Percentiles rank a stretch among this genome's conserved stretches.
Conservation (phyloP, 2,888 invertebrate species). For the Coleophora deauratella region DNA sequence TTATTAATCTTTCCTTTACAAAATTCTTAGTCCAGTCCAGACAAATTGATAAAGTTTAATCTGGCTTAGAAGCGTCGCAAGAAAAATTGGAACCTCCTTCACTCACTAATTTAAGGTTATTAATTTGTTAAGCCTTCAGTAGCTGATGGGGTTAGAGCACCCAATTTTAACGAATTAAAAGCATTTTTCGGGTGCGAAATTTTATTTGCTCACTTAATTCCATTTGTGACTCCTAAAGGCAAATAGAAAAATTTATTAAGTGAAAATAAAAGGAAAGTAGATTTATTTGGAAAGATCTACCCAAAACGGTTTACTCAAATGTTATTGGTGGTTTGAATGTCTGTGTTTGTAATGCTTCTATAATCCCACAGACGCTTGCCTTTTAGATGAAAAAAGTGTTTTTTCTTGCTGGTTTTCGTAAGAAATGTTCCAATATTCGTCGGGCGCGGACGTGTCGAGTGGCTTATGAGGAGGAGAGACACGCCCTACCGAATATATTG, state of each 20-base stretch:
- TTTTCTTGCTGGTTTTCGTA: constrained; percentile 6
- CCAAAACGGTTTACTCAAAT: too few species aligned
- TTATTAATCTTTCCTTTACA: background rate
- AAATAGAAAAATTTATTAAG: too few species aligned
- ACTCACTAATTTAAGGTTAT: constrained; percentile 7
- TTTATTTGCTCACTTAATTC: too few species aligned
- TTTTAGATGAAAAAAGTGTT: constrained; percentile 4
- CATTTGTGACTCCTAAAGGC: too few species aligned
- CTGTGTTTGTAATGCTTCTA: background rate
- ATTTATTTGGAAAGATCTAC: too few species aligned
- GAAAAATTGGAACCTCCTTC: constrained; percentile 2
- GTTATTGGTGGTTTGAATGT: too few species aligned
- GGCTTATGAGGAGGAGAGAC: constrained; percentile 22
- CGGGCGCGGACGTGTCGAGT: constrained; percentile 13
- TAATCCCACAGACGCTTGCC: constrained; percentile 5
- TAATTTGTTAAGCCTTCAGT: constrained; percentile 15
- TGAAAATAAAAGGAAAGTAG: too few species aligned
- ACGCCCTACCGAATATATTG: constrained; percentile 24
- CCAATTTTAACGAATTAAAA: too few species aligned
- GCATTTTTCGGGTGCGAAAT: too few species aligned
- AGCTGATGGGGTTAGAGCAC: too few species aligned
- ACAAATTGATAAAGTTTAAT: constrained; percentile 5
- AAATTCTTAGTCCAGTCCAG: constrained; percentile 1
- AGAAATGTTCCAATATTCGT: constrained; percentile 15
- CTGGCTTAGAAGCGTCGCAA: constrained; percentile 1